phyloP scores from a whole-genome alignment of 1,140 invertebrate genomes.

The Andrena cerasifolii region DNA sequence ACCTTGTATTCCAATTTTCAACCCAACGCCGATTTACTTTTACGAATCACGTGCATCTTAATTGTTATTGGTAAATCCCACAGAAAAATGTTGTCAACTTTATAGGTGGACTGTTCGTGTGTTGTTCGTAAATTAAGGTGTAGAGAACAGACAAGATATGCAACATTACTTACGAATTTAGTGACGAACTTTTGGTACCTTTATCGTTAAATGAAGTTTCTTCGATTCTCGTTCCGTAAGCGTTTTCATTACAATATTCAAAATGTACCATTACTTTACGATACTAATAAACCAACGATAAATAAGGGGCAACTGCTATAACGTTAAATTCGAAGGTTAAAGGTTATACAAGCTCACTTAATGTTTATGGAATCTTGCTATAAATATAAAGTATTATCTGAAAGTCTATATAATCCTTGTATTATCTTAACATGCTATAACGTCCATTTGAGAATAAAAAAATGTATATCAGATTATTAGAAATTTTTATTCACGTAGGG shows the following conservation, averaged over 20 bases:
- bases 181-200: slow-evolving; percentile 22
- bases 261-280: background rate
- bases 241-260: slow-evolving; percentile 13
- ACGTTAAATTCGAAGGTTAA: slow-evolving; percentile 40
- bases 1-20: background rate
- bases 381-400: slow-evolving; percentile 63
- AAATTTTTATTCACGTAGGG: slow-evolving; percentile 53
- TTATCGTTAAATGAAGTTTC: slow-evolving; percentile 14
- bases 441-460: slow-evolving; percentile 60
- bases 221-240: slow-evolving; percentile 14
- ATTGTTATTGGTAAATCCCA: background rate
- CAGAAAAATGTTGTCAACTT: background rate
- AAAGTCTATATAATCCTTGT: slow-evolving; percentile 61
- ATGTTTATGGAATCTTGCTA: slow-evolving; percentile 49
- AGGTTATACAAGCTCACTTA: slow-evolving; percentile 62
- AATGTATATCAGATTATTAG: slow-evolving; percentile 58
- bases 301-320: slow-evolving; percentile 24
- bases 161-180: slow-evolving; percentile 37
- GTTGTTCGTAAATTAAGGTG: background rate
- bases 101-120: background rate
- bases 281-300: slow-evolving; percentile 37
- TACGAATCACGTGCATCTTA: background rate
- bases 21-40: background rate
- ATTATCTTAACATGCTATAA: slow-evolving; percentile 61
- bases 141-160: slow-evolving; percentile 36